phyloP scores from a whole-genome alignment of 2,888 invertebrate genomes.

The Conomelus anceps region DNA sequence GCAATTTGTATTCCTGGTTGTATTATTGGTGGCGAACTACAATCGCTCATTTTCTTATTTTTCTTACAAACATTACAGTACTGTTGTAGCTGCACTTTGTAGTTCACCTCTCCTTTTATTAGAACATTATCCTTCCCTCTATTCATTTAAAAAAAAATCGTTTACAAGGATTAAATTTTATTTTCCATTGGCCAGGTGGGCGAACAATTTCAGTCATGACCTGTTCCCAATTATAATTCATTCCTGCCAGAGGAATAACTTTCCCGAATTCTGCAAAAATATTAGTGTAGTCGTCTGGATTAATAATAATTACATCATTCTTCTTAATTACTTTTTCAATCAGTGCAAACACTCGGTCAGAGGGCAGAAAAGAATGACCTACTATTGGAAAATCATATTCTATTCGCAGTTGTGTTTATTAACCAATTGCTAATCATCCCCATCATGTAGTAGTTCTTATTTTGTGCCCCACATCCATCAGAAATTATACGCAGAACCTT shows the following conservation, averaged over 20 bases:
- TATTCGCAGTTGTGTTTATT: neutral
- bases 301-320: slow-evolving; percentile 7
- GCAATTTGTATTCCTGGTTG: neutral
- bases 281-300: too few relatives aligned
- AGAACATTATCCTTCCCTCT: neutral
- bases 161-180: too few relatives aligned
- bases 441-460: neutral
- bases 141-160: neutral
- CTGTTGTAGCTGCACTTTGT: neutral
- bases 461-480: slow-evolving; percentile 13
- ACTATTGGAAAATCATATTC: slow-evolving; percentile 12
- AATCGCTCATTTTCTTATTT: neutral
- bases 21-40: neutral
- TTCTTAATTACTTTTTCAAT: slow-evolving; percentile 15
- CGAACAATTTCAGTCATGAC: too few relatives aligned
- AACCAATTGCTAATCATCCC: neutral
- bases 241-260: too few relatives aligned
- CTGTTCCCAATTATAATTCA: too few relatives aligned
- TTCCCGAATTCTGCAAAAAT: too few relatives aligned
- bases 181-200: too few relatives aligned
- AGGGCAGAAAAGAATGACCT: slow-evolving; percentile 9
- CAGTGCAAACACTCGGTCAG: neutral
- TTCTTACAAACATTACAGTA: neutral
- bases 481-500: neutral
- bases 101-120: neutral